Conservation (phyloP, 2,888 invertebrate species). For the Hirtodrosophila confusa region DNA sequence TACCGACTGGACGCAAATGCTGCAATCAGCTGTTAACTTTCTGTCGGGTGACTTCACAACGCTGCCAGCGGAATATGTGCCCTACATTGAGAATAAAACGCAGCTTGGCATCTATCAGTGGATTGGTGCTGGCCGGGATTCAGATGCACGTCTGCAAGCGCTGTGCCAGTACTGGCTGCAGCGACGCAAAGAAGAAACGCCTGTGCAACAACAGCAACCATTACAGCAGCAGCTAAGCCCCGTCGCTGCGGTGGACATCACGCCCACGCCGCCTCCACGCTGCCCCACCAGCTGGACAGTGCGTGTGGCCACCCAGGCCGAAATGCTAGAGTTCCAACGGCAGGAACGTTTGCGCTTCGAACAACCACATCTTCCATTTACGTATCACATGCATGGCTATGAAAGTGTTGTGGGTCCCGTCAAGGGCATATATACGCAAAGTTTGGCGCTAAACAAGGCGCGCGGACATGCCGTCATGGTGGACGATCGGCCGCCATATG, state of each 20-base stretch:
- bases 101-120: constrained; percentile 88
- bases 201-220: constrained; percentile 20
- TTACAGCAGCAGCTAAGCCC: constrained; percentile 16
- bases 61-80: constrained; percentile 94
- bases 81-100: constrained; percentile 93
- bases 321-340: constrained; percentile 90
- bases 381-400: constrained; percentile 94
- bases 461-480: constrained; percentile 93
- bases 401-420: constrained; percentile 93
- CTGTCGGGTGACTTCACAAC: constrained; percentile 92
- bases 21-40: constrained; percentile 92
- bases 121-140: constrained; percentile 97
- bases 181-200: constrained; percentile 84
- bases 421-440: constrained; percentile 90
- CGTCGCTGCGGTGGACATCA: constrained; percentile 31
- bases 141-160: constrained; percentile 90
- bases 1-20: constrained; percentile 89
- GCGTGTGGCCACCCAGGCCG: constrained; percentile 90
- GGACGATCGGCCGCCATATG: constrained; percentile 93
- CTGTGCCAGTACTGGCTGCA: constrained; percentile 93
- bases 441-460: constrained; percentile 87
- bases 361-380: constrained; percentile 95
- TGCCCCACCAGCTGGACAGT: constrained; percentile 94
- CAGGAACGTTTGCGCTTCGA: constrained; percentile 94
- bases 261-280: constrained; percentile 86